phyloP scores from a whole-genome alignment of 2,888 invertebrate species.

The Pachycephus smyrnensis region DNA sequence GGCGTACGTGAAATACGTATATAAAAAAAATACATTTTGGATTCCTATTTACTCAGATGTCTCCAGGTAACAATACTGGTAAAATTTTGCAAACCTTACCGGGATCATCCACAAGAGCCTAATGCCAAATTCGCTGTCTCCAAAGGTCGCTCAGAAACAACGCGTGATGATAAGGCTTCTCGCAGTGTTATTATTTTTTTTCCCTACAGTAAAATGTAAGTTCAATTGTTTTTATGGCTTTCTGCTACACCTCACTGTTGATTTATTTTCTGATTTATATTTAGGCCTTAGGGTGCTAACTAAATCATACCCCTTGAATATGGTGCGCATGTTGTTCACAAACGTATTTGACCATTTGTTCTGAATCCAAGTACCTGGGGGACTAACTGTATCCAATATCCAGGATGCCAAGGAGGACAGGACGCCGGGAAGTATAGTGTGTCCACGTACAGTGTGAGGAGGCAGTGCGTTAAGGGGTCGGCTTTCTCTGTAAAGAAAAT shows the following conservation, averaged over 20 bases:
- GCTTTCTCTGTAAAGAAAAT: conserved; percentile 34
- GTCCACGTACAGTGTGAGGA: conserved; percentile 22
- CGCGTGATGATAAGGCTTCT: not conserved
- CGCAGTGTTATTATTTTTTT: not conserved
- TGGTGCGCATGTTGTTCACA: not conserved
- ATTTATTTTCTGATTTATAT: not conserved
- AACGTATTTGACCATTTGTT: not conserved
- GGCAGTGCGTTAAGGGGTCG: conserved; percentile 32
- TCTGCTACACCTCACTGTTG: not conserved
- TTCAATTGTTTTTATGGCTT: not conserved
- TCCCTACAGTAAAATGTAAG: not conserved
- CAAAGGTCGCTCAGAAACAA: not conserved
- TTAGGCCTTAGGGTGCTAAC: not conserved
- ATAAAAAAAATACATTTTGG: not conserved
- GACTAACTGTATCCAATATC: conserved; percentile 36
- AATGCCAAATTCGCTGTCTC: not conserved
- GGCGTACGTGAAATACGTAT: not conserved
- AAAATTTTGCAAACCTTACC: not conserved
- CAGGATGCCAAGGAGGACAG: not conserved
- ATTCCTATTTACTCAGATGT: not conserved
- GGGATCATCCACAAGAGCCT: not conserved
- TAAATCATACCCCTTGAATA: not conserved
- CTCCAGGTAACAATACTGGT: not conserved
- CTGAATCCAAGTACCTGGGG: not conserved
- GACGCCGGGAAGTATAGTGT: conserved; percentile 33